Conservation (phyloP, 1,140 invertebrate genomes). For the Zaprionus vittiger region DNA sequence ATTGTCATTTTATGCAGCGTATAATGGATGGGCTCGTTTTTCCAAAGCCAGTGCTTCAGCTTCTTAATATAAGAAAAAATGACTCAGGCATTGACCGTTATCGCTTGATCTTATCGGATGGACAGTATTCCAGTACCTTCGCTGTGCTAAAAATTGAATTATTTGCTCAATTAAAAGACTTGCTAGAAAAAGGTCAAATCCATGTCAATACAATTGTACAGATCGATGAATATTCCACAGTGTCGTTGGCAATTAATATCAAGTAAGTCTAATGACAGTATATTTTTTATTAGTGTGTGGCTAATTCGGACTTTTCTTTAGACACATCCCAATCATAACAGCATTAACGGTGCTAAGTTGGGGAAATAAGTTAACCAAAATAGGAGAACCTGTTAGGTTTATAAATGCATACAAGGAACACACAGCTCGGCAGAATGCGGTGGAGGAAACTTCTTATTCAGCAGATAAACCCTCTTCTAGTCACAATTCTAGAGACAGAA, state of each 20-base stretch:
- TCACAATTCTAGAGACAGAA: no score
- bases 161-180: not conserved
- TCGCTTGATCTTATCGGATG: not conserved
- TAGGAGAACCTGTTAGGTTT: not conserved
- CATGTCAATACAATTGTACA: not conserved
- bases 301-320: slow-evolving; percentile 73
- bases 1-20: not conserved
- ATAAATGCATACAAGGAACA: not conserved
- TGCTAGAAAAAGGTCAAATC: not conserved
- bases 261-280: not conserved
- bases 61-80: not conserved
- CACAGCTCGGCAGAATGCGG: not conserved
- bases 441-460: not conserved
- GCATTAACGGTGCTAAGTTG: slow-evolving; percentile 83
- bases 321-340: slow-evolving; percentile 92
- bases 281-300: not conserved
- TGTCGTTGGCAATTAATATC: not conserved
- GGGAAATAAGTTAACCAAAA: not conserved
- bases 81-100: not conserved
- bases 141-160: not conserved
- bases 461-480: not conserved
- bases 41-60: not conserved
- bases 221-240: not conserved
- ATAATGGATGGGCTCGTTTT: not conserved
- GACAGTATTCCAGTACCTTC: not conserved